phyloP scores from a whole-genome alignment of 92 coral and sea anemone genomes.

The Actinostola sp. region DNA sequence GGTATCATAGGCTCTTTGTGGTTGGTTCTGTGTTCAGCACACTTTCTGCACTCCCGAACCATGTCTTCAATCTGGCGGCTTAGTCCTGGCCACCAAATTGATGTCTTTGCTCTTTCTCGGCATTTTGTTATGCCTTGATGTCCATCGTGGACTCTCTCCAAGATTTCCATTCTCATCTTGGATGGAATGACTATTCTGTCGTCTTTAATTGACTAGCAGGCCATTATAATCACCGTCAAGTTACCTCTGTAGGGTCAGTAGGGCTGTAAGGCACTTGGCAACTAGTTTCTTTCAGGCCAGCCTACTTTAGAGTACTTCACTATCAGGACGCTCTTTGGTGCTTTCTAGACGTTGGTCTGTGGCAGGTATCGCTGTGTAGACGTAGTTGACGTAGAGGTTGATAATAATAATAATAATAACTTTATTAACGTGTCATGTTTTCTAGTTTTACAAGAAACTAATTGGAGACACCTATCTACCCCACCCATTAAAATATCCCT shows the following conservation, averaged over 20 bases:
- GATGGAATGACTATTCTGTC: constrained; percentile 57
- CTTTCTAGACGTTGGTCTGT: constrained; percentile 52
- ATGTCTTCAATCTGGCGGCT: constrained; percentile 46
- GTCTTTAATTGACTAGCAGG: constrained; percentile 56
- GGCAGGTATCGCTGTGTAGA: constrained; percentile 47
- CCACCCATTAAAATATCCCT: too few species aligned
- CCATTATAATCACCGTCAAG: constrained; percentile 46
- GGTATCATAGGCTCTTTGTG: constrained; percentile 60
- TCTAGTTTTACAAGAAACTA: too few species aligned
- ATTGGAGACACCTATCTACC: too few species aligned
- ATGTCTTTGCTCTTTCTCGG: constrained; percentile 60
- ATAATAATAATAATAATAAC: too few species aligned
- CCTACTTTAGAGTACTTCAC: constrained; percentile 45
- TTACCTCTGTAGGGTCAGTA: constrained; percentile 50
- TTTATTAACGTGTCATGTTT: too few species aligned
- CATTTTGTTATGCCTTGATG: constrained; percentile 82
- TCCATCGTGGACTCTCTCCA: constrained; percentile 71
- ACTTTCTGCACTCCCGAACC: constrained; percentile 38
- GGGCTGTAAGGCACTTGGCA: constrained; percentile 50
- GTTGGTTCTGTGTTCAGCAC: constrained; percentile 38
- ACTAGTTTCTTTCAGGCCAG: constrained; percentile 57
- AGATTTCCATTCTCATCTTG: constrained; percentile 56
- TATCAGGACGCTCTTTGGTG: constrained; percentile 44
- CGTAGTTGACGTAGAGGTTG: constrained; percentile 54
- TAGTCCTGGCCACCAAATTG: constrained; percentile 86